Conservation (phyloP, 2,113 vertebrate genomes). For the Sander vitreus region DNA sequence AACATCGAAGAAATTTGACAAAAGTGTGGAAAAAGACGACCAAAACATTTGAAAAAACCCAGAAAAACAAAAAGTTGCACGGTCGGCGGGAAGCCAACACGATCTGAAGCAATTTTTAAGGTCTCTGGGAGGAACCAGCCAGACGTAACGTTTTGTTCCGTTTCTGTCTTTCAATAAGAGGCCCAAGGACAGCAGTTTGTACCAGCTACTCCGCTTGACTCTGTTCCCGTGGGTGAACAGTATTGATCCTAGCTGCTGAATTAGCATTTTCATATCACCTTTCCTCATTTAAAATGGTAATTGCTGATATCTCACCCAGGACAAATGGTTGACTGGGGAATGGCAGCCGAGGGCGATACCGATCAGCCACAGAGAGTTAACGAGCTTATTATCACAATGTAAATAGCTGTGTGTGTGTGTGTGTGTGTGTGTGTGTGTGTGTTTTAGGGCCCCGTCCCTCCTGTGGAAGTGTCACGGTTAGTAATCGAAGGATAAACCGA, state of each 20-base stretch:
- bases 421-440: constrained; percentile 31
- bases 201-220: constrained; percentile 32
- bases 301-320: constrained; percentile 77
- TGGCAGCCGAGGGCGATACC: constrained; percentile 69
- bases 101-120: background rate
- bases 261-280: constrained; percentile 81
- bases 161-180: constrained; percentile 27
- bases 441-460: constrained; percentile 56
- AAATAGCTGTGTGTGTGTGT: constrained; percentile 69
- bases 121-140: background rate
- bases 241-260: constrained; percentile 79
- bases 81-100: no score
- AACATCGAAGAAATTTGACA: no score
- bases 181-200: constrained; percentile 42
- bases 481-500: constrained; percentile 68
- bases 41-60: no score
- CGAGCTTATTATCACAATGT: constrained; percentile 79
- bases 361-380: constrained; percentile 78
- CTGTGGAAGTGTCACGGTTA: constrained; percentile 62
- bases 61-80: no score
- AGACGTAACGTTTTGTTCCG: background rate
- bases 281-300: constrained; percentile 81
- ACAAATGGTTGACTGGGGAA: constrained; percentile 73
- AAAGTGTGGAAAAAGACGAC: no score
- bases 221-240: constrained; percentile 42